Evolutionary conservation across 1,140 invertebrate species (phyloP), one percentile per base, ranked within the genome.

Genomic region (Pomacea maculata): DNA sequence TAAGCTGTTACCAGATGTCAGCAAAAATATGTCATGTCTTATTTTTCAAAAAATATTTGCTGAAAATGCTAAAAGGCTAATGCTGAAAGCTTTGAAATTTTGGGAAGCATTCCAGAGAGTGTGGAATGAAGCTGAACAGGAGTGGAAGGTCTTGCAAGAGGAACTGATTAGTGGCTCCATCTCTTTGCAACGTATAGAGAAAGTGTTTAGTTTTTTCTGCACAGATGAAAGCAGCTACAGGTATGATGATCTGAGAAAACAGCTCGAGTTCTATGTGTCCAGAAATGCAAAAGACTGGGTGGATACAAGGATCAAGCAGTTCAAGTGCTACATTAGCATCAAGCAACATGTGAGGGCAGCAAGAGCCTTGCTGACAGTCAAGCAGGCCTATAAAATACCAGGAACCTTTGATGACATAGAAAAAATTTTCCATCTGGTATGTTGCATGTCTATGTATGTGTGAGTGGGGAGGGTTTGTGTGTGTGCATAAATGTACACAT

Each of bases 401-500:
- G 86, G 83, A 25, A 77, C 83, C 65, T 88, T 88, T 68, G 25
- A 68, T 17, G 65, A 75, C 61, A 70, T 84, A 25, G 64, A 85
- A 70, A 77, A 74, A 17, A 75, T 85, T 3, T 63, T n/a, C 25
- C 54, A 71, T 9, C 29, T 83, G 75, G 86, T 85, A 78, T 78
- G 83, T 79, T 75, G 5, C 34, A 45, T 45, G 34, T 45, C 34
- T 45, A 45, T 45, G n/a, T n/a, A n/a, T n/a, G n/a, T n/a, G n/a
- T n/a, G n/a, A n/a, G n/a, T n/a, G n/a, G n/a, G n/a, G n/a, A n/a
- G n/a, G n/a, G n/a, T n/a, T n/a, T n/a, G n/a, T n/a, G 34, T 45
- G 34, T 45, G 34, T 45, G 34, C 5, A 5, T 5, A 45, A 45
- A 45, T 1, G 34, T 45, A 5, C 34, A 5, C 5, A 5, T 5